Base-by-base conservation (phyloP, 2,113 vertebrate species). In the Tachuris rubrigastra region DNA sequence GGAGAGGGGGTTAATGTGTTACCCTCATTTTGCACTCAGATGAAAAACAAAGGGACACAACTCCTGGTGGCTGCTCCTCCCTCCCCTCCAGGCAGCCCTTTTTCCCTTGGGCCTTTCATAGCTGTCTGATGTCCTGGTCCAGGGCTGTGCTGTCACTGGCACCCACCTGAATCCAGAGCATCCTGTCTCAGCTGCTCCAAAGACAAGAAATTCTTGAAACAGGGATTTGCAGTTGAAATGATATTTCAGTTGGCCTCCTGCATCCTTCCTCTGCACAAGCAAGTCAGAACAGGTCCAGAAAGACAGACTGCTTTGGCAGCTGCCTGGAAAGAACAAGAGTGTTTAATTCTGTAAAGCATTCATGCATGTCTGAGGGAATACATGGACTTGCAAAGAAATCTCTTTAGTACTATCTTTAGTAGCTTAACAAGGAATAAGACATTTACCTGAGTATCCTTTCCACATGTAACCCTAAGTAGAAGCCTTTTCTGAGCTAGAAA, bases 81-180 rank as follows among this genome's bases (percentile, higher is more conserved):
- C 63, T 41, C 47, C 24, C 14, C 12, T 69, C n/a, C 31, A 31
- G 50, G 50, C 56, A 75, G 12, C 14, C 3, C 6, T 31, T 53
- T 53, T 7, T 52, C 44, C n/a, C 12, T 1, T 14, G 19, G 27
- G 30, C 28, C 79, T 84, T 49, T 28, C 0, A 3, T 11, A 63
- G 53, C 71, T 30, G 3, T 12, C 9, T 41, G 60, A 41, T 41
- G 60, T 4, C 14, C 14, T 25, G 13, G 12, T 28, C 41, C 28
- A 62, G 33, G 35, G 46, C 71, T 78, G 28, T 39, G 14, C 20
- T 35, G 27, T 27, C 44, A 17, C 33, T 52, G 49, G 37, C 2
- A 1, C 9, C 21, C 37, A 15, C 44, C 8, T 0, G 0, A 75
- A 25, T 8, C 5, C 21, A 41, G 9, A 73, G 24, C 28, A 28